Evolutionary conservation across 2,888 invertebrate species (phyloP).

Genomic region (Dichetophora obliterata): DNA sequence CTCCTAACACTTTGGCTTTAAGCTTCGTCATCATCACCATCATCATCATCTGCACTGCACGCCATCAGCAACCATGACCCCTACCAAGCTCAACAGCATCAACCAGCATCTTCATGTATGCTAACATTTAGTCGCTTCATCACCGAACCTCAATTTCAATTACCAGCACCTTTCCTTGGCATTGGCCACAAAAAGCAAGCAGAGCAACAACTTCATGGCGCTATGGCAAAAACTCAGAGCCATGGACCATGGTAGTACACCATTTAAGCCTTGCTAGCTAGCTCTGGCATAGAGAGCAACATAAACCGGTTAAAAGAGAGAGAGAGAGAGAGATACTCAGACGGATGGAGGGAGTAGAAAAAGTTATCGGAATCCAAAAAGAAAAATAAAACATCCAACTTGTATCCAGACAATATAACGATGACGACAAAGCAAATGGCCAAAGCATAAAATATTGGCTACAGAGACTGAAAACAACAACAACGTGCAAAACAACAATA

Average conservation of each 20-base stretch:
- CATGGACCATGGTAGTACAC: neutral
- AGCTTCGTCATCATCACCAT: slow-evolving; percentile 1
- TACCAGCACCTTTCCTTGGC: slow-evolving; percentile 50
- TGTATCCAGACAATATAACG: slow-evolving; percentile 31
- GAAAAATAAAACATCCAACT: slow-evolving; percentile 2
- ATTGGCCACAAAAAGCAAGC: slow-evolving; percentile 12
- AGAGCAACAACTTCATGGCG: neutral
- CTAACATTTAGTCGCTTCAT: slow-evolving; percentile 60
- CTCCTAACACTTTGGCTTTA: neutral
- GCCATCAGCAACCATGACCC: slow-evolving; percentile 40
- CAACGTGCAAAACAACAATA: slow-evolving; percentile 42
- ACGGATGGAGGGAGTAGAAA: neutral
- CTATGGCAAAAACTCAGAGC: neutral
- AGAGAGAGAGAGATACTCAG: neutral
- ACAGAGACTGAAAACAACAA: slow-evolving; percentile 49
- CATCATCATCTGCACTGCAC: slow-evolving; percentile 15
- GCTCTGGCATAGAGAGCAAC: neutral
- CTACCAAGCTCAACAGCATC: neutral
- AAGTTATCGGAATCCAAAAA: neutral
- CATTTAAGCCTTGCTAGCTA: neutral
- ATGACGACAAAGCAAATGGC: slow-evolving; percentile 36
- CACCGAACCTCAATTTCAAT: slow-evolving; percentile 66
- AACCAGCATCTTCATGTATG: slow-evolving; percentile 33
- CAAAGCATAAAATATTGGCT: slow-evolving; percentile 50
- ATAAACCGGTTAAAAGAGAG: neutral